phyloP scores from a whole-genome alignment of 2,113 vertebrate genomes.

The Panurus biarmicus region DNA sequence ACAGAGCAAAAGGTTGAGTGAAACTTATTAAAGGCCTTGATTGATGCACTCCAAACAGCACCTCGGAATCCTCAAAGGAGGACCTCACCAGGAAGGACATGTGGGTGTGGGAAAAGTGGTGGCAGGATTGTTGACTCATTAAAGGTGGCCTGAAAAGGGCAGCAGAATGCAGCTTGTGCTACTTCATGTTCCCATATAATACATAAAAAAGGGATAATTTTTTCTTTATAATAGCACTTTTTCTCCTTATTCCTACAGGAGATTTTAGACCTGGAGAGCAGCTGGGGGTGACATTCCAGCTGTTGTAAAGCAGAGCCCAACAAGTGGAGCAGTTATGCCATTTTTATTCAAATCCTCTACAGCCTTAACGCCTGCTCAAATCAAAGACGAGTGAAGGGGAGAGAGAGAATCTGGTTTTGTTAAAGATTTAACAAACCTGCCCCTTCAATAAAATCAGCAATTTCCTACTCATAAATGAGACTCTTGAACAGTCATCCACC shows the following conservation, averaged over 20 bases:
- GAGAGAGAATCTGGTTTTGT: background rate
- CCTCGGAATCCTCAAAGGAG: constrained; percentile 40
- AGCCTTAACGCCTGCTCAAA: background rate
- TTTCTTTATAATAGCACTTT: background rate
- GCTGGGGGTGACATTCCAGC: background rate
- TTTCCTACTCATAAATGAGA: background rate
- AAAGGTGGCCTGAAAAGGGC: background rate
- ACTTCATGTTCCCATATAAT: background rate
- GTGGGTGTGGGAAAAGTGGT: constrained; percentile 2
- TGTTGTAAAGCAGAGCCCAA: background rate
- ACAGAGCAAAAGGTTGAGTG: constrained; percentile 18
- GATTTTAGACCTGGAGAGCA: background rate
- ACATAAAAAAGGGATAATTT: background rate
- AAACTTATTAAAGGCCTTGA: constrained; percentile 39
- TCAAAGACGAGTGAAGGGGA: background rate
- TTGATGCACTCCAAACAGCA: constrained; percentile 43
- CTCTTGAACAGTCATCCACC: background rate
- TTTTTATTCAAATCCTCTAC: background rate
- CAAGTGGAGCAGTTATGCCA: background rate
- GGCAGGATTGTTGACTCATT: constrained; percentile 27
- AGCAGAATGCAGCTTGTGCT: background rate
- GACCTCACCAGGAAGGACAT: constrained; percentile 14
- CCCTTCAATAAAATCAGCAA: background rate
- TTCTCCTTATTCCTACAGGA: background rate
- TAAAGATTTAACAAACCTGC: background rate